These are phyloP conservation scores for Thermophis baileyi DNA, from an alignment of 2,113 vertebrate genomes.

Conservation along the genomic window DNA sequence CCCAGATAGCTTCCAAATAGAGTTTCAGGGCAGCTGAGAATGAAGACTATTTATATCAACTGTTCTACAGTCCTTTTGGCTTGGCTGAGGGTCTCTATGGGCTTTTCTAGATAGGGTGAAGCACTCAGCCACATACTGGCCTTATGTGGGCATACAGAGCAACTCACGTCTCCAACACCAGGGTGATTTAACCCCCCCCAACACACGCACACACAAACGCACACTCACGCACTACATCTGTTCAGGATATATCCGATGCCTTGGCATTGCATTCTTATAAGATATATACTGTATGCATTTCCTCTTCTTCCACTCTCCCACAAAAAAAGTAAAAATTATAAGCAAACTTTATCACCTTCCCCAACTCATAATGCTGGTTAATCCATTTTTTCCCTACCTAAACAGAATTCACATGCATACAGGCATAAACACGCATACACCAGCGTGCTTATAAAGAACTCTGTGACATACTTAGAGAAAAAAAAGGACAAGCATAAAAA, in stretches of 20 bases:
- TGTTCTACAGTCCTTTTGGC: constrained; percentile 28
- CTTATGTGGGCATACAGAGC: constrained; percentile 71
- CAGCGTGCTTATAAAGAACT: not conserved
- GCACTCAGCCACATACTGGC: constrained; percentile 47
- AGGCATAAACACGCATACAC: not conserved
- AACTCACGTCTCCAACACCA: constrained; percentile 4
- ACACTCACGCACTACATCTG: constrained; percentile 36
- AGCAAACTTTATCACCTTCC: not conserved
- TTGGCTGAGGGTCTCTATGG: constrained; percentile 34
- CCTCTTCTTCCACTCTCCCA: not conserved
- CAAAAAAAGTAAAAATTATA: not conserved
- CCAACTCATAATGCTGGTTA: constrained; percentile 14
- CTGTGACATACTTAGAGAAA: not conserved
- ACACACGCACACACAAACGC: not conserved
- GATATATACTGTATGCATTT: not conserved
- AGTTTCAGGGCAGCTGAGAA: constrained; percentile 74
- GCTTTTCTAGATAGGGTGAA: constrained; percentile 60
- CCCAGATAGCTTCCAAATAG: constrained; percentile 59
- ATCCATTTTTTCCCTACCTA: not conserved
- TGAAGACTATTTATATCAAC: constrained; percentile 69
- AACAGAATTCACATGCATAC: not conserved
- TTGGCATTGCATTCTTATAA: not conserved
- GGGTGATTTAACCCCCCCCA: not conserved
- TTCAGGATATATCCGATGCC: constrained; percentile 46
- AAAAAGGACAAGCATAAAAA: not conserved